Conservation (phyloP, 2,113 vertebrate genomes). For the Rynchops niger region DNA sequence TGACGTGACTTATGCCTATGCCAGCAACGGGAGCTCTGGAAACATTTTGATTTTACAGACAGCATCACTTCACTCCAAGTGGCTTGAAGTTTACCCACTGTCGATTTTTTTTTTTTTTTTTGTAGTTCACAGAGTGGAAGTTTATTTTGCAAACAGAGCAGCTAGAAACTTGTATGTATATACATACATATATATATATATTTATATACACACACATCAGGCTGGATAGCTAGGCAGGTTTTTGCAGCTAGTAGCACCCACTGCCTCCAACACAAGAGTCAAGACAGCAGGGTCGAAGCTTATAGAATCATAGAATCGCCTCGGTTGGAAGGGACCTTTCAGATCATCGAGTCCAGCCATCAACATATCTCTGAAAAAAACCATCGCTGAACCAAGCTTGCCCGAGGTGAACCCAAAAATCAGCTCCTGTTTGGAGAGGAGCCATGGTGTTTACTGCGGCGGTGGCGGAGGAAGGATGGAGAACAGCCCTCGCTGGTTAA, state of each 20-base stretch:
- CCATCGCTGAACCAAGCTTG: neutral
- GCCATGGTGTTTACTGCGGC: neutral
- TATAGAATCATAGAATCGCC: too few species aligned
- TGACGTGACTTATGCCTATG: neutral
- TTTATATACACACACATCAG: neutral
- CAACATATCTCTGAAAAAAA: too few species aligned
- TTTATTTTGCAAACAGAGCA: neutral
- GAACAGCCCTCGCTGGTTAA: conserved; percentile 21
- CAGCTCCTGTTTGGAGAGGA: neutral
- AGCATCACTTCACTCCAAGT: neutral
- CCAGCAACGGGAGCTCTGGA: neutral
- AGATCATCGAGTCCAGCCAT: too few species aligned
- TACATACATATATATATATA: too few species aligned
- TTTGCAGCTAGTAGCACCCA: neutral
- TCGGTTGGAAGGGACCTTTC: too few species aligned
- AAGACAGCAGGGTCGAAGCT: neutral
- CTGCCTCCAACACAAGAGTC: neutral
- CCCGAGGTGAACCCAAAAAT: neutral
- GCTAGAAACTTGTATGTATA: neutral
- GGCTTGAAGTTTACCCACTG: neutral
- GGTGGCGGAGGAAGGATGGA: neutral
- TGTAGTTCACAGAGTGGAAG: neutral
- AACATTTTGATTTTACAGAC: neutral
- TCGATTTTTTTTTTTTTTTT: neutral
- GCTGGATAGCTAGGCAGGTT: neutral